Evolutionary conservation across 2,797 vertebrate species (phyloP).

Genomic region (Anomalospiza imberbis): DNA sequence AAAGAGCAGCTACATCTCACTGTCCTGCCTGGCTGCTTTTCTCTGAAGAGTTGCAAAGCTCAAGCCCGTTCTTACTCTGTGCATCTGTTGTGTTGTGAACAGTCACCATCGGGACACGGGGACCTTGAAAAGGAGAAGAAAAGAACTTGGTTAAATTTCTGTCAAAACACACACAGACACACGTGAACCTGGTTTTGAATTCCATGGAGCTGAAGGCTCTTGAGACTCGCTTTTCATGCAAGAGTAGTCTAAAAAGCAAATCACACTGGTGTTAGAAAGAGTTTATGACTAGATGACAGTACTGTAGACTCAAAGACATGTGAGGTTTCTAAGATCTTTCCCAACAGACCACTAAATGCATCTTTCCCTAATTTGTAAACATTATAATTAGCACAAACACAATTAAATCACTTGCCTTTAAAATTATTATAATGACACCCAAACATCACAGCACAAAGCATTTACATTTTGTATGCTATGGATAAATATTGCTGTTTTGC

Average conservation of each 20-base stretch:
- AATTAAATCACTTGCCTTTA: not conserved
- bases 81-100: constrained; percentile 71
- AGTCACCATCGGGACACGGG: constrained; percentile 76
- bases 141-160: not conserved
- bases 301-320: not conserved
- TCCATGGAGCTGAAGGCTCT: not conserved
- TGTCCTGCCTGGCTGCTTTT: not conserved
- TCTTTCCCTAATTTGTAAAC: constrained; percentile 36
- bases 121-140: constrained; percentile 67
- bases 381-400: constrained; percentile 38
- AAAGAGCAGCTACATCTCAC: not conserved
- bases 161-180: not conserved
- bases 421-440: not conserved
- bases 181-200: not conserved
- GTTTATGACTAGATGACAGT: constrained; percentile 43
- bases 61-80: constrained; percentile 70
- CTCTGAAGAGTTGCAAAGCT: not conserved
- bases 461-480: not conserved
- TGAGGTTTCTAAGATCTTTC: constrained; percentile 11
- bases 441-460: not conserved
- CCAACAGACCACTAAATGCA: not conserved
- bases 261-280: constrained; percentile 32
- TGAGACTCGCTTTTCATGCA: not conserved
- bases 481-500: not conserved
- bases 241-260: constrained; percentile 36